phyloP scores from a whole-genome alignment of 2,888 invertebrate species.

The Morpho achilles region DNA sequence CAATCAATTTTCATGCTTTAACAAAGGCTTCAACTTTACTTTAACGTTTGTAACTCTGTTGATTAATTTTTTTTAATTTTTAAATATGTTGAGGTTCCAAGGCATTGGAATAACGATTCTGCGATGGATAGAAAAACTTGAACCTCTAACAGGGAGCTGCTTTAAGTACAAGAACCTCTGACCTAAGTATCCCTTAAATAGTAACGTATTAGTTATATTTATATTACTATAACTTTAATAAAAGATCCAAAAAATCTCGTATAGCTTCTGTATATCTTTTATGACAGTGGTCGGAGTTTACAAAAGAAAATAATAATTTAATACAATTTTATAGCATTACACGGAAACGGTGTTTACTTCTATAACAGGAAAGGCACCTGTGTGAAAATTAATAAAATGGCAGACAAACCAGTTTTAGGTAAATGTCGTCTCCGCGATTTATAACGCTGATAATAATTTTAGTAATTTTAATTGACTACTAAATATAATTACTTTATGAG shows the following conservation, averaged over 20 bases:
- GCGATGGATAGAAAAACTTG: too few relatives aligned
- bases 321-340: conserved; percentile 7
- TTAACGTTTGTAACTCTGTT: too few relatives aligned
- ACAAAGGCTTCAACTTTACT: too few relatives aligned
- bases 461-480: conserved; percentile 23
- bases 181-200: too few relatives aligned
- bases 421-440: conserved; percentile 25
- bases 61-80: too few relatives aligned
- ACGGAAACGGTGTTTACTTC: conserved; percentile 27
- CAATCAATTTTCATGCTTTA: too few relatives aligned
- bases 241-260: neutral
- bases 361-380: conserved; percentile 26
- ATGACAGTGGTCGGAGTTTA: neutral
- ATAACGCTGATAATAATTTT: conserved; percentile 25
- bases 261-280: neutral
- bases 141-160: too few relatives aligned
- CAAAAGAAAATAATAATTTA: conserved; percentile 3
- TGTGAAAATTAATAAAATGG: conserved; percentile 32
- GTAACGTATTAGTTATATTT: too few relatives aligned
- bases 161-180: too few relatives aligned
- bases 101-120: too few relatives aligned
- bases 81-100: too few relatives aligned
- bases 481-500: conserved; percentile 19
- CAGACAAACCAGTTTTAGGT: conserved; percentile 26
- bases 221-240: too few relatives aligned